Base-by-base conservation (phyloP, 2,797 vertebrate genomes). In the Squalus acanthias region DNA sequence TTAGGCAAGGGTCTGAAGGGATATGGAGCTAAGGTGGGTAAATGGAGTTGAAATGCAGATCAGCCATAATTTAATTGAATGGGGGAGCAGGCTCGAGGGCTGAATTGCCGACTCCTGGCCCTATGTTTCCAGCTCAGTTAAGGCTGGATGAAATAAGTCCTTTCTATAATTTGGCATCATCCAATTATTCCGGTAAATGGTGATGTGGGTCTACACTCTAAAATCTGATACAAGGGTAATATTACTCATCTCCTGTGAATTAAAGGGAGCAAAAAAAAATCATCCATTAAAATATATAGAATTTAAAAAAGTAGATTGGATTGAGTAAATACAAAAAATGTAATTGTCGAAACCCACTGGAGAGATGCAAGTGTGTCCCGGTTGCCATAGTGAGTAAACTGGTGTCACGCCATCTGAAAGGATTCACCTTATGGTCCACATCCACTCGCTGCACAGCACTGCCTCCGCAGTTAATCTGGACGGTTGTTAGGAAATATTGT, bases 401-500 rank as follows among this genome's bases (percentile, higher is more conserved):
- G 50, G 46, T 74, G 94, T 76, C 67, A 74, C 53, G 94, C 70
- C 94, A 57, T 95, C 94, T 57, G 70, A 74, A 95, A 74, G 50
- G 94, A 95, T 95, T 74, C 94, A 95, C 87, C 96, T 74, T 91
- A 57, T 96, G 96, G 88, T 50, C 88, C 88, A 57, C 85, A 96
- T 96, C 88, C 96, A 92, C 82, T 92, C 67, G 65, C 96, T 89
- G 50, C 65, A 67, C 87, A 92, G 96, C 96, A 24, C 88, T 93
- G 96, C 88, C 85, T 91, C 87, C 70, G 50, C 94, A 95, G 94
- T 95, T 95, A 95, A 98, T 98, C 98, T 98, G 98, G 98, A 98
- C 97, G 98, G 98, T 98, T 98, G 98, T 98, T 98, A 98, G 98
- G 97, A 76, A 95, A 98, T 97, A 97, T 98, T 97, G 97, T 99